Evolutionary conservation across 2,888 invertebrate genomes (phyloP), one percentile per base, ranked within the genome.

Genomic region (Oligia latruncula): DNA sequence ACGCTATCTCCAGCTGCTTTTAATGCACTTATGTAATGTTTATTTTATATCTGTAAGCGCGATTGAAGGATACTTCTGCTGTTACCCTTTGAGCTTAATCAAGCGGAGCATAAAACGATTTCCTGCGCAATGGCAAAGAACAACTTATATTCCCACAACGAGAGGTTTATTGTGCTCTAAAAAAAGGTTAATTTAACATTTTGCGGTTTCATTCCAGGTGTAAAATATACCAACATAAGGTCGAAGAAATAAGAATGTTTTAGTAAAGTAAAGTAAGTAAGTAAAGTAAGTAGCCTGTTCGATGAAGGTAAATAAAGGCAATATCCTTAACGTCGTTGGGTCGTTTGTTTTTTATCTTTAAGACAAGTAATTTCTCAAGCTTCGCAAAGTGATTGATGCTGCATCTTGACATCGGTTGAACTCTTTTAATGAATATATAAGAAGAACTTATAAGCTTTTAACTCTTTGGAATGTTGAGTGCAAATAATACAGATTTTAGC

Each of bases 71-170:
- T 83, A 78, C 78, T 74, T 75, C 78, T 85, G 80, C 70, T 67
- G 67, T 71, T 82, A 86, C 87, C 83, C 89, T 86, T 81, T 82
- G 83, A 85, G 77, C 78, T 86, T 88, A 85, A 89, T 88, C 87
- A 92, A 93, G 91, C 93, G 94, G 92, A 93, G 93, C 95, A 92
- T 95, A 92, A 95, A 95, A 95, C 95, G 88, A 92, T 94, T 96
- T 95, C 95, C 95, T 94, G 93, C 90, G 92, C 90, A 90, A 89
- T 91, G 87, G 89, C 87, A 86, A 84, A 86, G 72, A 87, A 83
- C 83, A 86, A 82, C 82, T 83, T 88, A 81, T 80, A 87, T 93
- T 93, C 92, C 92, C 92, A 93, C 93, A 91, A 91, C 85, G 71
- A 89, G 84, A 87, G 84, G 85, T 88, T 89, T 90, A 77, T 88